Percentiles rank a stretch among this genome's conserved stretches.
Evolutionary conservation across 2,113 vertebrate species (phyloP).

Genomic region (Centropus unirufus): DNA sequence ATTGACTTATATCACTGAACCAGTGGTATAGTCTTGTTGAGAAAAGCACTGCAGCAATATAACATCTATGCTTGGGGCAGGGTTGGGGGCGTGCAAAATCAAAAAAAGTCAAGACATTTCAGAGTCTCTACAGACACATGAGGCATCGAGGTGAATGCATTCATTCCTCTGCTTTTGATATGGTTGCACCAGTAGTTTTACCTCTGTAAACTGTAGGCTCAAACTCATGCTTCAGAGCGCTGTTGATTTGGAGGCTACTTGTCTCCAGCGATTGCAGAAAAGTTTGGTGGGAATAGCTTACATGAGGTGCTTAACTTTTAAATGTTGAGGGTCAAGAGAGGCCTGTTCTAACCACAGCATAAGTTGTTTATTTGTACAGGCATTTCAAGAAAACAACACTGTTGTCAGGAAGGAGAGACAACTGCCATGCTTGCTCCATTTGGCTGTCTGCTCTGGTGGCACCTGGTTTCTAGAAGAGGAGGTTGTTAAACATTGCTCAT

Average conservation of each 20-base stretch:
- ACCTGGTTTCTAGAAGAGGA: background rate
- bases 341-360: background rate
- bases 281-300: background rate
- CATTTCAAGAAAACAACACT: background rate
- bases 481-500: background rate
- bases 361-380: background rate
- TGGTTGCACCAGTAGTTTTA: background rate
- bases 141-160: background rate
- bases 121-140: background rate
- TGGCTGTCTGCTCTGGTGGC: background rate
- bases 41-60: background rate
- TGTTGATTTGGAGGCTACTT: background rate
- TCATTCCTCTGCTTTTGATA: background rate
- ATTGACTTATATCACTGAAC: background rate
- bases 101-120: background rate
- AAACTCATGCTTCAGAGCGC: background rate
- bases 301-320: conserved; percentile 13
- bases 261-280: background rate
- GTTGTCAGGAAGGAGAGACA: background rate
- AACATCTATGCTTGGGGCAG: background rate
- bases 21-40: background rate
- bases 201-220: background rate
- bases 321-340: background rate
- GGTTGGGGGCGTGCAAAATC: background rate
- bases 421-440: background rate